Evolutionary conservation across 2,797 vertebrate species (phyloP), one percentile per base, ranked within the genome.

Genomic region (Microcaecilia unicolor): DNA sequence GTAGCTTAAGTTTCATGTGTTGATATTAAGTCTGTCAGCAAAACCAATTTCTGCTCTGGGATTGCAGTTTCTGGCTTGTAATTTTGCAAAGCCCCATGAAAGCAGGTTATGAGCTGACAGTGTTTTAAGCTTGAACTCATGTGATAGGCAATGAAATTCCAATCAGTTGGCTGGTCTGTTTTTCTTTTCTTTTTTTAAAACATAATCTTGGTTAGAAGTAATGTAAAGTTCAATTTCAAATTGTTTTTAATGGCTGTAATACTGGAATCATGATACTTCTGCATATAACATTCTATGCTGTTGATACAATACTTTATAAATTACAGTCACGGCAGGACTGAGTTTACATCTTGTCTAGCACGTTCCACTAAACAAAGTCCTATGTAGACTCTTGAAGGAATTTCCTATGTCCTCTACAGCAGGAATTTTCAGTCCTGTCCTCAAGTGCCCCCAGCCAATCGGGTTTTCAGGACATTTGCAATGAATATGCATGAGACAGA

Each of bases 161-260:
- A 61, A 62, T 46, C 44, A 39, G 22, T 18, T 37, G 15, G 42
- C 22, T 16, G 54, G 36, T 42, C 65, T 55, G 34, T 6, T 41
- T 20, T 33, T 10, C 44, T 51, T n/a, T n/a, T n/a, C n/a, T n/a
- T n/a, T n/a, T n/a, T n/a, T n/a, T n/a, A n/a, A n/a, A 44, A 7
- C 45, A n/a, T n/a, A 28, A 6, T 9, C 54, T 28, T 36, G 18
- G 10, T 31, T 47, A 48, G 41, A 43, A 59, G 50, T 46, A 31
- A 17, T 59, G 25, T n/a, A 52, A 44, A 43, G 6, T 48, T 67
- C 64, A 31, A 22, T 45, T 18, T 59, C 62, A 37, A 7, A 4
- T 12, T 35, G 27, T 60, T 34, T 21, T 40, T 52, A 31, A 24
- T 50, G 34, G 10, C 21, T 25, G 9, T 13, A 28, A 37, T 29